phyloP scores from a whole-genome alignment of 2,888 invertebrate species.

The Caprella mutica region DNA sequence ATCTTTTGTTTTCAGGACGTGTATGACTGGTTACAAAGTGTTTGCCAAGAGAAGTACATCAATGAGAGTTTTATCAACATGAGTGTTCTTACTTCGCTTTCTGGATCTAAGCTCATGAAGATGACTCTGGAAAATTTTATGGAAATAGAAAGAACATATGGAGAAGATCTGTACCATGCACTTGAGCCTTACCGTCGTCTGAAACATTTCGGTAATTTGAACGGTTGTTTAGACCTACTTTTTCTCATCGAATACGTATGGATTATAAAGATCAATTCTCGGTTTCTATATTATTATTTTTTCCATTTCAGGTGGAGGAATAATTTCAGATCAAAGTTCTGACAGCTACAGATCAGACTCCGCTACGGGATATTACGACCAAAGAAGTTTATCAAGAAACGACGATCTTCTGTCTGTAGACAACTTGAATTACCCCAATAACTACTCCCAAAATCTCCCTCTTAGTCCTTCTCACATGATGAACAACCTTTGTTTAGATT shows the following conservation, averaged over 20 bases:
- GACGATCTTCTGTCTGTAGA: no score
- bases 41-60: constrained; percentile 2
- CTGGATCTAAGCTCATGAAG: not conserved
- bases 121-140: not conserved
- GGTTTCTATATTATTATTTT: no score
- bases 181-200: not conserved
- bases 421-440: no score
- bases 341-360: not conserved
- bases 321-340: constrained; percentile 4
- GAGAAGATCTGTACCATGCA: not conserved
- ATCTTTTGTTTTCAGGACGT: constrained; percentile 1
- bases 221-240: not conserved
- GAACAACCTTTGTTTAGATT: not conserved
- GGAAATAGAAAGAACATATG: not conserved
- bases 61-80: not conserved
- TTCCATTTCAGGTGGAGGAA: constrained; percentile 6
- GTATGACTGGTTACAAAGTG: not conserved
- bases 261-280: no score
- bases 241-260: no score
- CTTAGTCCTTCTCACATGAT: not conserved
- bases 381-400: no score
- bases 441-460: not conserved
- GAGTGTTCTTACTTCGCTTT: not conserved
- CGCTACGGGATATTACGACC: not conserved
- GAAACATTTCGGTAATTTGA: not conserved